Evolutionary conservation across 2,113 vertebrate species (phyloP), one percentile per base, ranked within the genome.

Genomic region (Ptyas mucosa): DNA sequence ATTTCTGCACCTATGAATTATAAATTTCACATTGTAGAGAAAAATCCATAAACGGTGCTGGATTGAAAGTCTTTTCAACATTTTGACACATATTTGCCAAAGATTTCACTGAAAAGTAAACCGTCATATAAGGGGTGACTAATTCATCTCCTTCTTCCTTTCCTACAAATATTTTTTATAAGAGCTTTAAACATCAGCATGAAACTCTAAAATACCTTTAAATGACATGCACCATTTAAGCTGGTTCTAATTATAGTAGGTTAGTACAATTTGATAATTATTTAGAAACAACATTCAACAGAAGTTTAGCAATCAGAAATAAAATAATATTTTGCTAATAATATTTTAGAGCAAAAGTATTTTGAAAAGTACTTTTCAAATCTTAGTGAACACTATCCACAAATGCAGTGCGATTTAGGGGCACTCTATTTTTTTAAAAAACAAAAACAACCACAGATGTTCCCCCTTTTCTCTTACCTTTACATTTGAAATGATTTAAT

Each of bases 21-120:
- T 55, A 94, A 88, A 86, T 95, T 95, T 95, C 94, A 34, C 57
- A 93, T 95, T 93, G 94, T 94, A 88, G 94, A 23, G 4, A 49
- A 94, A 94, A 51, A 49, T 91, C 91, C 81, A 91, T 9, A 85
- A 54, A 43, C 3, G n/a, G 89, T 94, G 15, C 5, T 94, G 0
- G 8, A 90, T 43, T 24, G 51, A 10, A 93, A 8, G 91, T 8
- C 18, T 94, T 53, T 89, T 46, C n/a, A 92, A 53, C 69, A 91
- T 49, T 90, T 95, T 3, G 0, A 6, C 10, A 46, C 89, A 95
- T 88, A 94, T 90, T 58, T 49, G 89, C 90, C 91, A 93, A 93
- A 94, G 34, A 34, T 94, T 94, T 94, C 94, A 93, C 53, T 94
- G 89, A 94, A 94, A 94, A 90, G 15, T 75, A 94, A 6, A 23